Base-by-base conservation (phyloP, 2,797 vertebrate genomes). In the Oryzias sinensis region DNA sequence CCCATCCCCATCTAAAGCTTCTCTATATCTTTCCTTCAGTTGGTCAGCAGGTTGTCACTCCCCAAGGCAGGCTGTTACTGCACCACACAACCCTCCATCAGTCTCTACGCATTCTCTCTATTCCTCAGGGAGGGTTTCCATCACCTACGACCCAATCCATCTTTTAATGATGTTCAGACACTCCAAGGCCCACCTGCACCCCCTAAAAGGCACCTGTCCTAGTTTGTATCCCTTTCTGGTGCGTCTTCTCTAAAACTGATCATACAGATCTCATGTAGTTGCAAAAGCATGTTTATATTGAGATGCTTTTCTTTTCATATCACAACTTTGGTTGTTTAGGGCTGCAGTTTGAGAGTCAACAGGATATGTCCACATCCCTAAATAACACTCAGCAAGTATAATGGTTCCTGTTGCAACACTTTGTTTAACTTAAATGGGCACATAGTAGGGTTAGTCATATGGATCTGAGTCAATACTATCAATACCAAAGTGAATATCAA, bases 261-360 rank as follows among this genome's bases (percentile, higher is more conserved):
- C 58, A 65, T 65, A 47, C 54, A 62, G 53, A 41, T 55, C 65
- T 14, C 59, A 25, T 20, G 14, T 51, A 50, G 61, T 46, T 62
- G 47, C 50, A 41, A 61, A 67, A 78, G 69, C 43, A 27, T 59
- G 56, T 22, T 22, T 22, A 2, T 3, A 8, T 70, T 58, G 70
- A 69, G 69, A 64, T 77, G 37, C 60, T 56, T 68, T 59, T 85
- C 89, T 83, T 81, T 62, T 25, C 86, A 90, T 86, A 87, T 84
- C 82, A 81, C 88, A 88, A 90, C 87, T 80, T 70, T 62, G 72
- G 85, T 87, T 87, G 81, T 90, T 90, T 89, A 81, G 81, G 77
- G 82, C 68, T 25, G 64, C 74, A 56, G 85, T 89, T 87, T 88
- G 82, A 75, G 89, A 77, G 84, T 87, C 84, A 68, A 27, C 80